A percentile compares a stretch with the other conserved stretches of the same genome.
phyloP scores from a whole-genome alignment of 2,888 invertebrate genomes.

The Calameuta filiformis region DNA sequence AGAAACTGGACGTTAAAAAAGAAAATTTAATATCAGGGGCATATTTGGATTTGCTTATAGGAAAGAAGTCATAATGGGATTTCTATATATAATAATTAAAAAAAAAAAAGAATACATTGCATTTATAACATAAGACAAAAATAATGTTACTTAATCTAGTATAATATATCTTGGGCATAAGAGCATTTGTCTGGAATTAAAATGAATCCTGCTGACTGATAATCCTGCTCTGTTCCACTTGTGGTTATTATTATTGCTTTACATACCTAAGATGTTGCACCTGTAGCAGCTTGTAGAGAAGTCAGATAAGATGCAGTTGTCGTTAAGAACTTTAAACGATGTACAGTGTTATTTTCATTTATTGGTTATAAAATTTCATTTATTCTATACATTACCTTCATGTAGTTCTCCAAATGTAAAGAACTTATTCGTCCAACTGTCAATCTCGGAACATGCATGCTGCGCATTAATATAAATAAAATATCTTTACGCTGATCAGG shows the following conservation, averaged over 20 bases:
- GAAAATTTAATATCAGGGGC: constrained; percentile 78
- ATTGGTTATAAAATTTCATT: neutral
- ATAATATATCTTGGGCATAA: neutral
- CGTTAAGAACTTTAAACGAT: constrained; percentile 7
- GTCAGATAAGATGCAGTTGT: constrained; percentile 17
- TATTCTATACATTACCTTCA: constrained; percentile 16
- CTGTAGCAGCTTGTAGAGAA: constrained; percentile 13
- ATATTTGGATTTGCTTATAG: constrained; percentile 78
- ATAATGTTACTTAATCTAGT: neutral
- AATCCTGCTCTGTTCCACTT: neutral
- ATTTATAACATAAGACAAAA: neutral
- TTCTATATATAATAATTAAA: neutral
- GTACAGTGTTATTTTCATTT: neutral
- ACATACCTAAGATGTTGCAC: neutral
- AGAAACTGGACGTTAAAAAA: constrained; percentile 72
- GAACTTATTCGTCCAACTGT: constrained; percentile 26
- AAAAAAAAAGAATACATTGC: neutral
- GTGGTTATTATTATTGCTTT: neutral
- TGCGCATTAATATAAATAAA: constrained; percentile 27
- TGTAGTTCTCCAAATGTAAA: constrained; percentile 31
- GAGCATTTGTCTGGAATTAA: neutral
- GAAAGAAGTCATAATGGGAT: constrained; percentile 20
- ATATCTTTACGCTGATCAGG: constrained; percentile 24
- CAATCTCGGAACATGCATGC: constrained; percentile 25
- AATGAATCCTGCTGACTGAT: constrained; percentile 1